Percentiles rank a stretch among this genome's conserved stretches.
Evolutionary conservation across 2,113 vertebrate genomes (phyloP).

Genomic region (Meles meles): DNA sequence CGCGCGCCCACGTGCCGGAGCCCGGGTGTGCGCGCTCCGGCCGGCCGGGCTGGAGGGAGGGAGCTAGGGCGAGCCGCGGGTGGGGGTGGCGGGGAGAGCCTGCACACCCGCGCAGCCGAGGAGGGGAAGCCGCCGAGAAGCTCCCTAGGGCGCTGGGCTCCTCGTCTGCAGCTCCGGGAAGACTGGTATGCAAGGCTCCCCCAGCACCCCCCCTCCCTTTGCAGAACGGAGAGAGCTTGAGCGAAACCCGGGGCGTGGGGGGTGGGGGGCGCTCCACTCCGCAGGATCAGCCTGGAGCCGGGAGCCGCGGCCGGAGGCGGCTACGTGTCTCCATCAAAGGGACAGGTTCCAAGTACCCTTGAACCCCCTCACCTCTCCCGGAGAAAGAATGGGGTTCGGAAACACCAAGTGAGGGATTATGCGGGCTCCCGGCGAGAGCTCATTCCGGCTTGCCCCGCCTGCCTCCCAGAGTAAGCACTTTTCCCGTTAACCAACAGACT

Average conservation of each 20-base stretch:
- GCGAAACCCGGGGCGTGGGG: not conserved
- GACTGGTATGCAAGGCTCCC: not conserved
- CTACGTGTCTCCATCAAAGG: not conserved
- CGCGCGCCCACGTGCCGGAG: slow-evolving; percentile 78
- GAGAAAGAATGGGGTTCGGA: not conserved
- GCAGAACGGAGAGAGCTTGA: not conserved
- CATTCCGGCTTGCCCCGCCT: not conserved
- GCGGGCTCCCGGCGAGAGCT: not conserved
- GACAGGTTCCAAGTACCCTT: not conserved
- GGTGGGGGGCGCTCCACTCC: not conserved
- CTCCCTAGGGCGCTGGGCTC: slow-evolving; percentile 32
- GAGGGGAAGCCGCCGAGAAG: not conserved
- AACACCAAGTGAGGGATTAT: not conserved
- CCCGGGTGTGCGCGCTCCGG: slow-evolving; percentile 66
- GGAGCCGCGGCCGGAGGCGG: not conserved
- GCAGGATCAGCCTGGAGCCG: not conserved
- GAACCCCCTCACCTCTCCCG: not conserved
- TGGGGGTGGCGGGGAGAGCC: slow-evolving; percentile 38
- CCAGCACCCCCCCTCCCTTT: not conserved
- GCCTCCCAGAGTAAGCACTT: slow-evolving; percentile 48
- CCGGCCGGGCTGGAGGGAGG: slow-evolving; percentile 26
- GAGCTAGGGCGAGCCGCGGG: slow-evolving; percentile 14
- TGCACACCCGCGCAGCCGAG: not conserved
- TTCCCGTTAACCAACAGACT: slow-evolving; percentile 37
- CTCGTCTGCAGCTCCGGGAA: slow-evolving; percentile 23